Percentiles rank a stretch among this genome's conserved stretches.
These are phyloP conservation scores for Sebastes kiyomatsui DNA, from an alignment of 2,797 vertebrate genomes.

Conservation along the genomic window DNA sequence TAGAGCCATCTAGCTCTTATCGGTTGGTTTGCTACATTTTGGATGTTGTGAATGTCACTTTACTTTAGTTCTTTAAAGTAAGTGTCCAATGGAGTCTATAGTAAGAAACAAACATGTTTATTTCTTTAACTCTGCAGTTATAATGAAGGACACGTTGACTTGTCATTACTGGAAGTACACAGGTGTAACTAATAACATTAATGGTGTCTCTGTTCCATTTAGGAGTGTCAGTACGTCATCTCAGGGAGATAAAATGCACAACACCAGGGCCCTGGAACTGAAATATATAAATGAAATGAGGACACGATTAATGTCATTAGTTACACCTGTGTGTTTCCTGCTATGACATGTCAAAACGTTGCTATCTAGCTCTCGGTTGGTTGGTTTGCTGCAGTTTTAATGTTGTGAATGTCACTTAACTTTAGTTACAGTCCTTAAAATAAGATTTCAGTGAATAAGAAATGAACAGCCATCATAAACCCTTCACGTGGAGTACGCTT, in stretches of 20 bases:
- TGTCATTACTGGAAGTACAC: background rate
- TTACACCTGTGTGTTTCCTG: background rate
- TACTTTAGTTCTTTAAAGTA: background rate
- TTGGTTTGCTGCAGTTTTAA: background rate
- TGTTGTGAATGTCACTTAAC: background rate
- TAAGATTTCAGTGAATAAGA: background rate
- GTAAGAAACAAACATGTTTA: background rate
- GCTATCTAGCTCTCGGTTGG: background rate
- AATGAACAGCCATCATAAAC: background rate
- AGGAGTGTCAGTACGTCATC: background rate
- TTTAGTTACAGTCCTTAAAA: background rate
- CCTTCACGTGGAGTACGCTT: background rate
- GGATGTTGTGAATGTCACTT: background rate
- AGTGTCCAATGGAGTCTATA: background rate
- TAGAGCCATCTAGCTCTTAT: background rate
- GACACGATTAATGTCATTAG: slow-evolving; percentile 4
- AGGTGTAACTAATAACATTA: slow-evolving; percentile 1
- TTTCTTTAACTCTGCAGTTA: background rate
- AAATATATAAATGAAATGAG: background rate
- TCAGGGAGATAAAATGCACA: background rate
- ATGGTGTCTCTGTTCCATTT: background rate
- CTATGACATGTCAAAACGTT: background rate
- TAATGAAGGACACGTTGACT: background rate
- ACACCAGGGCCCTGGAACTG: background rate
- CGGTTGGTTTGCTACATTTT: background rate